These are phyloP conservation scores for Euphonia xanthogaster DNA, from an alignment of 2,797 vertebrate species.

Conservation along the genomic window DNA sequence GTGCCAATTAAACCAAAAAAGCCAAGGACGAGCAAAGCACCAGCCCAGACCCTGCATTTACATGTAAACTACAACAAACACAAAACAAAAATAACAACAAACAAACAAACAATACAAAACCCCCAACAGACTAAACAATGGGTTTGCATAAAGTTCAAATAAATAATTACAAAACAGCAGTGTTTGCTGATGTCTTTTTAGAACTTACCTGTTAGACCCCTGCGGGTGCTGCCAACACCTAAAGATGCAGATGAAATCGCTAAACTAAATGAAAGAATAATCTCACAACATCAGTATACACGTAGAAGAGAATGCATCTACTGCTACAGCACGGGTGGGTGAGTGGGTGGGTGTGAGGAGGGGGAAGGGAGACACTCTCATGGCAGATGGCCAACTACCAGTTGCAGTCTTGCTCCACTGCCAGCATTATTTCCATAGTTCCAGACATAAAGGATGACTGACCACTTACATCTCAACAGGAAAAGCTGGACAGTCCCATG, in stretches of 20 bases:
- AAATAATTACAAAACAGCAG: background rate
- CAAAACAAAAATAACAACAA: background rate
- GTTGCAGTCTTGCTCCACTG: background rate
- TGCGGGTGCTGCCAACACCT: background rate
- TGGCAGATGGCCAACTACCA: background rate
- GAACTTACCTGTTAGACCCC: background rate
- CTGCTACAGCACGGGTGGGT: background rate
- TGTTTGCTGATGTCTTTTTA: background rate
- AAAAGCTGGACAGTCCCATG: background rate
- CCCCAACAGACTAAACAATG: background rate
- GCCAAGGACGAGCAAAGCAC: background rate
- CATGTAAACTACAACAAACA: background rate
- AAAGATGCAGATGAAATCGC: background rate
- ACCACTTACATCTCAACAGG: background rate
- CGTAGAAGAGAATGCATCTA: background rate
- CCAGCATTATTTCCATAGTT: background rate
- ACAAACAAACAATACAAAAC: background rate
- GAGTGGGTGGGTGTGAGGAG: background rate
- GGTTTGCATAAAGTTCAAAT: background rate
- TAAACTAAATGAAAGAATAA: background rate
- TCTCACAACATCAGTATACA: background rate
- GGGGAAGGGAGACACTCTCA: background rate
- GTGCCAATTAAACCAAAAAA: background rate
- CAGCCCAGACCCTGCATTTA: background rate
- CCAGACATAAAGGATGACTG: background rate